Evolutionary conservation across 1,140 invertebrate genomes (phyloP).

Genomic region (Oreohelix idahoensis): DNA sequence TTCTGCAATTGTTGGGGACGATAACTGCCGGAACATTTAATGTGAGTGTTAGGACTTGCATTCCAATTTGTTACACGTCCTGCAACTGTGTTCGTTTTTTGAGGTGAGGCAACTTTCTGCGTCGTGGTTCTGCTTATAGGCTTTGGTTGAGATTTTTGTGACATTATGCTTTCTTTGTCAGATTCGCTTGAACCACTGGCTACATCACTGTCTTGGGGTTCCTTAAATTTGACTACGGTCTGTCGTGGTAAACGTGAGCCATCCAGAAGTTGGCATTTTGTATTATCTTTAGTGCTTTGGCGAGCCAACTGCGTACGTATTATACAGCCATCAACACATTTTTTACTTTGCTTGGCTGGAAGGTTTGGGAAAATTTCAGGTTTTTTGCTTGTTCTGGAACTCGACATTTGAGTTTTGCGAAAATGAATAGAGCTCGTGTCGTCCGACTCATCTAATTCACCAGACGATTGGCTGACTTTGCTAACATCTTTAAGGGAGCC

Average conservation of each 20-base stretch:
- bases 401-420: neutral
- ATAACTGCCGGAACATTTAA: too few species aligned
- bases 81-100: neutral
- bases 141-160: too few species aligned
- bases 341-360: too few species aligned
- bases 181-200: neutral
- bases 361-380: neutral
- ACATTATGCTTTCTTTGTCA: too few species aligned
- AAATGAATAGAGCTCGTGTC: neutral
- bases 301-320: neutral
- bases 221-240: neutral
- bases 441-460: neutral
- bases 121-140: neutral
- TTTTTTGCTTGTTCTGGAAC: neutral
- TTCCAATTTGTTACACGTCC: neutral
- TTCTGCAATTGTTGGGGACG: too few species aligned
- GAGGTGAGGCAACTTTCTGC: neutral
- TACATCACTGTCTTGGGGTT: neutral
- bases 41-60: too few species aligned
- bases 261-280: neutral
- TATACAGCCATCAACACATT: too few species aligned
- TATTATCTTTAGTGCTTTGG: neutral
- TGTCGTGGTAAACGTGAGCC: neutral
- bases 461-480: neutral
- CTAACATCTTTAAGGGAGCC: neutral